Percentiles rank a stretch among this genome's conserved stretches.
Conservation (phyloP, 37 sponge, comb jelly and placozoan genomes). For the Spongilla lacustris region DNA sequence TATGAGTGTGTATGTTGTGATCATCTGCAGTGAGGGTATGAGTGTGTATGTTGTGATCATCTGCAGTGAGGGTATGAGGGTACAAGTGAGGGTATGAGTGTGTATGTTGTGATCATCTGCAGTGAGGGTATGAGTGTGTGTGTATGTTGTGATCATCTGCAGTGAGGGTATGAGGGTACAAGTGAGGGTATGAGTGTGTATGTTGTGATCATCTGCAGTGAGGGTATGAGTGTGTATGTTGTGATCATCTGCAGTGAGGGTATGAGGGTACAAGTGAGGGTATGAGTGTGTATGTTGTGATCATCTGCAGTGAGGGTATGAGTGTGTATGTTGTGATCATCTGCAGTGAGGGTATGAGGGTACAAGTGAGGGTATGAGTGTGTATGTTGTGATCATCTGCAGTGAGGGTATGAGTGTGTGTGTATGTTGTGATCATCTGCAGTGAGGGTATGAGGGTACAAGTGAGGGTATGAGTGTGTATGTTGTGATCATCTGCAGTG, state of each 20-base stretch:
- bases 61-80: background rate
- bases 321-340: background rate
- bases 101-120: too few species aligned
- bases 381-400: too few species aligned
- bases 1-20: background rate
- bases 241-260: too few species aligned
- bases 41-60: background rate
- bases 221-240: background rate
- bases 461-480: background rate
- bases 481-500: too few species aligned
- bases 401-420: background rate
- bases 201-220: too few species aligned
- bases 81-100: background rate
- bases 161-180: too few species aligned
- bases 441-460: too few species aligned
- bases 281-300: background rate
- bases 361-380: background rate
- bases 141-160: conserved; percentile 44
- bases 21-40: conserved; percentile 52
- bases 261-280: background rate
- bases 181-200: background rate
- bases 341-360: background rate
- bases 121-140: background rate
- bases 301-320: conserved; percentile 52
- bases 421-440: conserved; percentile 44